Evolutionary conservation across 2,113 vertebrate genomes (phyloP).

Genomic region (Monarcha castaneiventris): DNA sequence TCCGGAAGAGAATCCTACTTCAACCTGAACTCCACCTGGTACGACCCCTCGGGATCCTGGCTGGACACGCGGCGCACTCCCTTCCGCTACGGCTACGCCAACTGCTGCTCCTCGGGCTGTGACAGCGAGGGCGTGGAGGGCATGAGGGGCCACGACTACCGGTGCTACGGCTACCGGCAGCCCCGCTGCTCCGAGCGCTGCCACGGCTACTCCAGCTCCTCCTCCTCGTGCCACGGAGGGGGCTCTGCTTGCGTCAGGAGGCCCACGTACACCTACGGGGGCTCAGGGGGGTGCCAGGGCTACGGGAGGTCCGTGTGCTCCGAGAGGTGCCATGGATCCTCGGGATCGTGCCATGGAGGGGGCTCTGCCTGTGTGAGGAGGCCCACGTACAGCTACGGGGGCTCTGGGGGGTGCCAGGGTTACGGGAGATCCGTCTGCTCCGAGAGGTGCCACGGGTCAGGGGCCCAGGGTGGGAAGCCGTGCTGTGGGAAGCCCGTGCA

Average conservation of each 20-base stretch:
- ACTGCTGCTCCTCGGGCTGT: neutral
- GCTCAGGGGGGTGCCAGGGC: neutral
- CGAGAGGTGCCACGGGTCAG: neutral
- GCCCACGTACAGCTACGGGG: neutral
- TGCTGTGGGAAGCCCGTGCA: neutral
- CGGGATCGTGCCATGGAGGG: neutral
- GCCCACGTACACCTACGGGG: neutral
- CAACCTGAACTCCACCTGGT: conserved; percentile 64
- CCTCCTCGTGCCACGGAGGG: rapidly evolving
- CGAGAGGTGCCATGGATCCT: neutral
- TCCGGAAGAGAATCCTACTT: conserved; percentile 56
- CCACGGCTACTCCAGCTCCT: rapidly evolving
- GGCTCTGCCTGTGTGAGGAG: neutral
- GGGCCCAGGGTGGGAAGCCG: neutral
- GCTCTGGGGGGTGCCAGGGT: neutral
- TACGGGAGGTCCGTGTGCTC: neutral
- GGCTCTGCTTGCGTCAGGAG: neutral
- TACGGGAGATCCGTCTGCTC: neutral
- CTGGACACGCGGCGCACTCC: conserved; percentile 46
- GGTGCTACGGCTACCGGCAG: neutral
- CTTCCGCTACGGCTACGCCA: neutral
- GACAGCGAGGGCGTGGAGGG: neutral
- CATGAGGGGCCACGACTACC: conserved; percentile 54
- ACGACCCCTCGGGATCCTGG: conserved; percentile 36
- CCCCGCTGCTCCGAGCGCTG: neutral